These are phyloP conservation scores for Drosophila guanche DNA, from an alignment of 1,140 invertebrate genomes.

Conservation along the genomic window DNA sequence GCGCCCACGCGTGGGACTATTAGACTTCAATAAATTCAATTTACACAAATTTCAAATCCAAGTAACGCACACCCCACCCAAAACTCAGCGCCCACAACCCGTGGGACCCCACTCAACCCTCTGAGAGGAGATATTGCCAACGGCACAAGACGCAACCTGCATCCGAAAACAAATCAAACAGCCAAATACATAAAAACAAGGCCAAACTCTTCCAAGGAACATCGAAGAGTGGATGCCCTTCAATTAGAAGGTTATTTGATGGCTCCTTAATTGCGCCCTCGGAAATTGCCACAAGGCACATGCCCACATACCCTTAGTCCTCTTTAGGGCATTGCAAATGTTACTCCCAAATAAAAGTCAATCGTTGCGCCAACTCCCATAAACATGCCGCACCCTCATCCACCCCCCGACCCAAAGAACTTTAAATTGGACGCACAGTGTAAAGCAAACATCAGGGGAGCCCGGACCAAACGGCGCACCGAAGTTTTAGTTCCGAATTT, in stretches of 20 bases:
- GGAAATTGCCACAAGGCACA: too few relatives aligned
- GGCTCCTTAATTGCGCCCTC: not conserved
- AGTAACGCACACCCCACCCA: constrained; percentile 41
- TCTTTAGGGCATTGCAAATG: constrained; percentile 10
- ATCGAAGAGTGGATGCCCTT: constrained; percentile 12
- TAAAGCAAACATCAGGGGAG: constrained; percentile 37
- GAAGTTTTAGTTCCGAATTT: constrained; percentile 7
- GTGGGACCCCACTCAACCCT: constrained; percentile 32
- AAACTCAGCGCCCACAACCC: constrained; percentile 10
- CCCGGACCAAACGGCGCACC: constrained; percentile 7
- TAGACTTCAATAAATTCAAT: constrained; percentile 82
- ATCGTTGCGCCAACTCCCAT: constrained; percentile 33
- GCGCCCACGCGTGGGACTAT: constrained; percentile 69
- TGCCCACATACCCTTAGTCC: not conserved
- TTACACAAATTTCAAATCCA: constrained; percentile 79
- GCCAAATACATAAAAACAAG: constrained; percentile 55
- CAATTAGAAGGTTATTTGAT: too few relatives aligned
- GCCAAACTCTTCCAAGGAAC: not conserved
- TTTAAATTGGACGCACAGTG: constrained; percentile 44
- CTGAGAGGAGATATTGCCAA: constrained; percentile 35
- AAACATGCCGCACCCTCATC: constrained; percentile 12
- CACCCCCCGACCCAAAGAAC: constrained; percentile 13
- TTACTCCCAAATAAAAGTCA: constrained; percentile 26
- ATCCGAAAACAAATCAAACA: constrained; percentile 77
- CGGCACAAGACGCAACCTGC: constrained; percentile 72